phyloP scores from a whole-genome alignment of 2,888 invertebrate genomes.

The Danaus chrysippus region DNA sequence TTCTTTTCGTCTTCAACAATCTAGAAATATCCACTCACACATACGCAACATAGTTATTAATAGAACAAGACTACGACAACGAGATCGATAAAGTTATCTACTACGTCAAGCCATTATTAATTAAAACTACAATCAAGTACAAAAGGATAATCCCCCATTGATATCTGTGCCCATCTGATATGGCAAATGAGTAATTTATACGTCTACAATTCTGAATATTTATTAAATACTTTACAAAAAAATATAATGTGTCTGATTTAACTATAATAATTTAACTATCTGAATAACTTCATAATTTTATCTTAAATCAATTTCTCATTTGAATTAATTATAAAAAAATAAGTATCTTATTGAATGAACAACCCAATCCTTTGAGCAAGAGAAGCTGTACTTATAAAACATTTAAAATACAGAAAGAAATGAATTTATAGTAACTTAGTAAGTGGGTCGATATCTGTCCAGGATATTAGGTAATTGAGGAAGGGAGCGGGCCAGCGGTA shows the following conservation, averaged over 20 bases:
- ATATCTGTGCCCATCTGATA: constrained; percentile 5
- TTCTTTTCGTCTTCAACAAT: constrained; percentile 1
- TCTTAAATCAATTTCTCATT: no score
- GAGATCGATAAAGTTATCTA: no score
- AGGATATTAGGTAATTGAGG: constrained; percentile 74
- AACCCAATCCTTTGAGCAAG: background rate
- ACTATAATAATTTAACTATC: no score
- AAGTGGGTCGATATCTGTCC: constrained; percentile 56
- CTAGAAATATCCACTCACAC: background rate
- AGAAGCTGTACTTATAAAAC: background rate
- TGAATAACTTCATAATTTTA: no score
- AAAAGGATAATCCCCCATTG: constrained; percentile 31
- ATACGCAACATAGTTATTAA: no score
- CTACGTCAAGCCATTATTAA: background rate
- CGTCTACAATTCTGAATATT: no score
- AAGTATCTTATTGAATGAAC: no score
- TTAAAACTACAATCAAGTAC: constrained; percentile 11
- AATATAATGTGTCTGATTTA: no score
- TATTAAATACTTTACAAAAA: no score
- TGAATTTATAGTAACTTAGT: constrained; percentile 34
- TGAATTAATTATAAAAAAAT: no score
- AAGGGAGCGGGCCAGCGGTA: constrained; percentile 55
- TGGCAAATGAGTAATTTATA: background rate
- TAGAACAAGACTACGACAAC: no score
- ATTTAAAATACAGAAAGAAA: constrained; percentile 19